Conservation (phyloP, 2,888 invertebrate species). For the Oligia fasciuncula region DNA sequence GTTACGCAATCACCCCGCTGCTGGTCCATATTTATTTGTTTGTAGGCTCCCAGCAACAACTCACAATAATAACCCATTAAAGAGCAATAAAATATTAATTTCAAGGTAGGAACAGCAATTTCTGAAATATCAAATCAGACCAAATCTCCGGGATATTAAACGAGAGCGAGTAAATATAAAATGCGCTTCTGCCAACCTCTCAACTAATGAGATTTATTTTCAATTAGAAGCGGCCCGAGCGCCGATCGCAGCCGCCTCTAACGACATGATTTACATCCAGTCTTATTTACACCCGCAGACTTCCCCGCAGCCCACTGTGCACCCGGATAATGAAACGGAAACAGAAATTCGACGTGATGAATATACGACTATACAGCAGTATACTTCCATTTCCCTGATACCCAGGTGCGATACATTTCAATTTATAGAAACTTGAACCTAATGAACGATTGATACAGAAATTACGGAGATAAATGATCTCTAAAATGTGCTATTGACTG, state of each 20-base stretch:
- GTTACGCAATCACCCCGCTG: too few species aligned
- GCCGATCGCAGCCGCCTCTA: conserved; percentile 77
- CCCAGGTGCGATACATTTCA: conserved; percentile 59
- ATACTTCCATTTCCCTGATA: conserved; percentile 29
- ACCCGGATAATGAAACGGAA: conserved; percentile 73
- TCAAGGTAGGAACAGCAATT: neutral
- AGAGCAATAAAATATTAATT: neutral
- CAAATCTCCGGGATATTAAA: conserved; percentile 48
- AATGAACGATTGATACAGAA: conserved; percentile 18
- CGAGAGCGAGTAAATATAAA: conserved; percentile 69
- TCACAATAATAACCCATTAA: neutral
- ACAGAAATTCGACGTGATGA: conserved; percentile 63
- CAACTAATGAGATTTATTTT: conserved; percentile 84
- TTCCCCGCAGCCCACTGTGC: conserved; percentile 58
- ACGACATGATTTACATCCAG: conserved; percentile 84
- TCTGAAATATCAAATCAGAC: conserved; percentile 39
- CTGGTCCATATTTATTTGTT: too few species aligned
- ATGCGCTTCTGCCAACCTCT: conserved; percentile 71
- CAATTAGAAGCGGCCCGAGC: conserved; percentile 76
- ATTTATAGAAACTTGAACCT: conserved; percentile 20
- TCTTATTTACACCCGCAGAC: conserved; percentile 74
- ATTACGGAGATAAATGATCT: conserved; percentile 5
- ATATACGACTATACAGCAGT: conserved; percentile 43
- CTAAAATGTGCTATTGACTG: conserved; percentile 6
- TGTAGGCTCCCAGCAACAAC: neutral